phyloP scores from a whole-genome alignment of 2,888 invertebrate genomes.

The Panopea generosa region DNA sequence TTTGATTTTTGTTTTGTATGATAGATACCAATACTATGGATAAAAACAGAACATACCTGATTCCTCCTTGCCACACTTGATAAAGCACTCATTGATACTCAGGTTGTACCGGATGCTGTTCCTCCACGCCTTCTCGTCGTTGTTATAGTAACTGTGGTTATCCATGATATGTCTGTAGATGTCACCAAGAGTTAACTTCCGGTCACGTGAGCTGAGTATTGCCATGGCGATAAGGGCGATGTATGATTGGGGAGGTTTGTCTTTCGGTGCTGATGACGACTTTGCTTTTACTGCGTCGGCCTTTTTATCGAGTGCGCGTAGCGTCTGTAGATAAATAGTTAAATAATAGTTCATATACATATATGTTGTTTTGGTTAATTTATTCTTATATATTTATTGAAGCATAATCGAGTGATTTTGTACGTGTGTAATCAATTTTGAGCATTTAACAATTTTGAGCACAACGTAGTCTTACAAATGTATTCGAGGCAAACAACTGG shows the following conservation, averaged over 20 bases:
- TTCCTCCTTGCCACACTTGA: conserved; percentile 80
- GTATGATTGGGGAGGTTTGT: conserved; percentile 81
- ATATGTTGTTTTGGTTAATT: too few species aligned
- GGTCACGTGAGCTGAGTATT: conserved; percentile 76
- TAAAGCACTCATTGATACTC: conserved; percentile 83
- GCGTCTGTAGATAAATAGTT: conserved; percentile 14
- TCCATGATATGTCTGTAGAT: conserved; percentile 82
- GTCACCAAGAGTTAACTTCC: conserved; percentile 81
- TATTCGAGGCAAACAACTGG: too few species aligned
- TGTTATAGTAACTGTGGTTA: conserved; percentile 80
- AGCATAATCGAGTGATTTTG: too few species aligned
- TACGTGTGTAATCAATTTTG: too few species aligned
- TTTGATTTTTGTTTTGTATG: too few species aligned
- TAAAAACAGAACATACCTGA: conserved; percentile 87
- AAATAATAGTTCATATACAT: neutral
- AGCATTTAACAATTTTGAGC: too few species aligned
- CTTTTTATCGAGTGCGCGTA: conserved; percentile 57
- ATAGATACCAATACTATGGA: too few species aligned
- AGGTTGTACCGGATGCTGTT: conserved; percentile 83
- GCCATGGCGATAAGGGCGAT: conserved; percentile 83
- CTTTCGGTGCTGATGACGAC: conserved; percentile 14
- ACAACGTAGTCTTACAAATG: too few species aligned
- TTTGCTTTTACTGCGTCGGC: conserved; percentile 35
- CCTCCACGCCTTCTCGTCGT: conserved; percentile 80
- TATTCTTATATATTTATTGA: too few species aligned